Conservation (phyloP, 2,113 vertebrate genomes). For the Cryptomyrus ogoouensis region DNA sequence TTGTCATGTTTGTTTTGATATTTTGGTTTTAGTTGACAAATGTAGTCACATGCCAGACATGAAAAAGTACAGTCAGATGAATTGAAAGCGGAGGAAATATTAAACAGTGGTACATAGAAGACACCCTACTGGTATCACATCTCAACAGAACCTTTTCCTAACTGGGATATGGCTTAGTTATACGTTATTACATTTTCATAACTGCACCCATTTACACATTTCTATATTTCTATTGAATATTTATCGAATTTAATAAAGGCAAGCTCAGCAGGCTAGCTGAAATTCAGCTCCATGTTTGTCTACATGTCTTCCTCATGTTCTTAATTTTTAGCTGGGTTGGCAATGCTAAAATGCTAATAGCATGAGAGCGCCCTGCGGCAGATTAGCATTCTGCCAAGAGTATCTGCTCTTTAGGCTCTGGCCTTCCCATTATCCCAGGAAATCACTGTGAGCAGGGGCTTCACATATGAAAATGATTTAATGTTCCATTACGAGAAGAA, state of each 20-base stretch:
- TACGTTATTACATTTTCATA: background rate
- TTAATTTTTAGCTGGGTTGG: background rate
- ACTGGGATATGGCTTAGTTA: background rate
- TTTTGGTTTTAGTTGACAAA: background rate
- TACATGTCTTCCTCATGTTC: background rate
- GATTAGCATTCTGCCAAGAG: background rate
- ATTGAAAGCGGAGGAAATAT: background rate
- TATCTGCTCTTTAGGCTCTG: background rate
- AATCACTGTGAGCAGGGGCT: background rate
- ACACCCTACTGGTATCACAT: background rate
- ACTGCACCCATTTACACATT: background rate
- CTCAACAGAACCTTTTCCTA: background rate
- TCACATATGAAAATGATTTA: background rate
- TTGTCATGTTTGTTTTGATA: background rate
- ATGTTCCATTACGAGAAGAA: background rate
- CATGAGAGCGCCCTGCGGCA: background rate
- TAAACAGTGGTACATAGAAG: background rate
- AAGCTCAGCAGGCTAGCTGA: background rate
- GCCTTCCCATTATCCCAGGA: background rate
- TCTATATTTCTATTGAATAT: background rate
- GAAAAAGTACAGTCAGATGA: background rate
- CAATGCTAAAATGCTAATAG: background rate
- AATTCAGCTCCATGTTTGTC: background rate
- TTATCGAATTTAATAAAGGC: background rate
- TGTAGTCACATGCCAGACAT: background rate